These are phyloP conservation scores for Lycaon pictus DNA, from an alignment of 2,113 vertebrate genomes.

Conservation along the genomic window DNA sequence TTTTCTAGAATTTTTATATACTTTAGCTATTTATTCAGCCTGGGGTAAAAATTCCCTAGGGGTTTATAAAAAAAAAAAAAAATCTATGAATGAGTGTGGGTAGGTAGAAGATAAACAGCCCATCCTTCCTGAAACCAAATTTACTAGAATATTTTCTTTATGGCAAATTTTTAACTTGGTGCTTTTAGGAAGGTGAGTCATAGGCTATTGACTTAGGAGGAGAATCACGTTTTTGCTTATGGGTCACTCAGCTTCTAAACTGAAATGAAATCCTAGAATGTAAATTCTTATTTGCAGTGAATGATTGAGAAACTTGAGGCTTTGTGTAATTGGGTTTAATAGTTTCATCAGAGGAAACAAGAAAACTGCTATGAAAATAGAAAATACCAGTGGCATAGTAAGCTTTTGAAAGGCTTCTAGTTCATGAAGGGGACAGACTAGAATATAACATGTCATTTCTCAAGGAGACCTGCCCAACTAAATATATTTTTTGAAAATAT, in stretches of 20 bases:
- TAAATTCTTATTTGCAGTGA: not conserved
- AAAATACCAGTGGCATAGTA: not conserved
- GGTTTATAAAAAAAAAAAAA: not conserved
- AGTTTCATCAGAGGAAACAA: not conserved
- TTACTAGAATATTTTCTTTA: not conserved
- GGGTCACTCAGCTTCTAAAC: not conserved
- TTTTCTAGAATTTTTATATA: constrained; percentile 17
- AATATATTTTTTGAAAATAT: not conserved
- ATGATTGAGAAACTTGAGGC: not conserved
- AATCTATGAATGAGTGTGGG: not conserved
- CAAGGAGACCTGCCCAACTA: not conserved
- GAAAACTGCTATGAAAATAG: not conserved
- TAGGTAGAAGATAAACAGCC: not conserved
- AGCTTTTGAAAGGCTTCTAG: not conserved
- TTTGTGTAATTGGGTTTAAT: not conserved
- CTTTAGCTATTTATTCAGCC: not conserved
- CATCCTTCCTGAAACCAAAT: constrained; percentile 29
- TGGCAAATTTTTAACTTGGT: constrained; percentile 1
- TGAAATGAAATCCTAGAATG: not conserved
- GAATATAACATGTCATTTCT: not conserved
- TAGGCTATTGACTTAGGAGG: not conserved
- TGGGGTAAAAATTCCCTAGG: not conserved
- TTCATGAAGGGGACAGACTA: not conserved
- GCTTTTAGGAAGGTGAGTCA: not conserved
- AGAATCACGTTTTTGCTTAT: not conserved